A percentile compares a stretch with the other conserved stretches of the same genome.
These are phyloP conservation scores for Ornithoptera alexandrae DNA, from an alignment of 2,888 invertebrate species.

Conservation along the genomic window DNA sequence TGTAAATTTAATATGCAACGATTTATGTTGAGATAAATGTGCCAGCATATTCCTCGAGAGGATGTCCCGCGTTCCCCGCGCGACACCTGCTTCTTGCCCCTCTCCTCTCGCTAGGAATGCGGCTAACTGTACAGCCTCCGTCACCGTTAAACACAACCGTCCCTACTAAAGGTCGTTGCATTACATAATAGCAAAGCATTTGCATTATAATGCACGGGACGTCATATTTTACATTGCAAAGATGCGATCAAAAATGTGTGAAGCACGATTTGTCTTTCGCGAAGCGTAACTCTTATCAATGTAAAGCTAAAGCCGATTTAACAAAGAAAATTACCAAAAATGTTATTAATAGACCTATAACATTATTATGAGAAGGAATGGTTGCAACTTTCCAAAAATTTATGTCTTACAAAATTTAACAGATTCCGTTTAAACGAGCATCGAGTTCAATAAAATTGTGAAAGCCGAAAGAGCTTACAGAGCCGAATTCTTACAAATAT, in stretches of 20 bases:
- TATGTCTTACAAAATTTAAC: too few relatives aligned
- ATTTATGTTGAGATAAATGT: constrained; percentile 33
- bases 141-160: constrained; percentile 67
- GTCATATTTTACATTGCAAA: constrained; percentile 39
- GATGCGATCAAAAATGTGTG: constrained; percentile 11
- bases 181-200: constrained; percentile 47
- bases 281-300: not conserved
- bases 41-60: constrained; percentile 47
- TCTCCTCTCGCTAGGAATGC: constrained; percentile 67
- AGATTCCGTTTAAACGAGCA: too few relatives aligned
- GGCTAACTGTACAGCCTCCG: constrained; percentile 72
- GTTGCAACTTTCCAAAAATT: too few relatives aligned
- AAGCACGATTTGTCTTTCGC: constrained; percentile 7
- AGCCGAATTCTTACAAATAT: too few relatives aligned
- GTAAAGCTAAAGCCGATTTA: too few relatives aligned
- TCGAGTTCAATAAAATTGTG: too few relatives aligned
- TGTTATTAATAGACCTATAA: too few relatives aligned
- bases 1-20: constrained; percentile 28
- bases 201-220: constrained; percentile 41
- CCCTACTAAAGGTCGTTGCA: constrained; percentile 56
- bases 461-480: too few relatives aligned
- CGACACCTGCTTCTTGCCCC: constrained; percentile 49
- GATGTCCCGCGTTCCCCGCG: constrained; percentile 40
- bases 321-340: too few relatives aligned
- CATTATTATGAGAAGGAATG: too few relatives aligned